A percentile compares a stretch with the other conserved stretches of the same genome.
Conservation (phyloP, 2,113 vertebrate species). For the Stictonetta naevosa region DNA sequence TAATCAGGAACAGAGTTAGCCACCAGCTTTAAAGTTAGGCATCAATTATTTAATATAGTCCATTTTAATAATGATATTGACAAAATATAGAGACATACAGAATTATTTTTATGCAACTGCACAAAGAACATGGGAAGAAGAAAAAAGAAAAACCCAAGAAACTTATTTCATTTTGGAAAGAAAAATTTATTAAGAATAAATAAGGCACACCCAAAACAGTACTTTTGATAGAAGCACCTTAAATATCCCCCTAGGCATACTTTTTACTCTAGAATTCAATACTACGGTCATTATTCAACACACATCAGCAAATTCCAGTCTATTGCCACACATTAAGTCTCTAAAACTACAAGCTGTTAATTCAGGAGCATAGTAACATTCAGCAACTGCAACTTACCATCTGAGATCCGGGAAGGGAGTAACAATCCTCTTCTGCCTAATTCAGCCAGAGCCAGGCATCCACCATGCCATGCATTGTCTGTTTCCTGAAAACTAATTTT, state of each 20-base stretch:
- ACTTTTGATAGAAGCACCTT: constrained; percentile 17
- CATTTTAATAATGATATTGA: constrained; percentile 34
- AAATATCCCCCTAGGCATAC: neutral
- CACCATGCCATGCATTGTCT: constrained; percentile 93
- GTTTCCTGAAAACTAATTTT: constrained; percentile 91
- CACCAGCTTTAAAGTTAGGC: constrained; percentile 30
- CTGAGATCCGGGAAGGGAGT: constrained; percentile 88
- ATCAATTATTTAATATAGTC: constrained; percentile 34
- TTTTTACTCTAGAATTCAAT: constrained; percentile 15
- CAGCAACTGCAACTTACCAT: constrained; percentile 80
- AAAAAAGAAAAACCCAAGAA: constrained; percentile 45
- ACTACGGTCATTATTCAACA: neutral
- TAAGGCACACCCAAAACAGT: constrained; percentile 40
- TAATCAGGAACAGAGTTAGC: constrained; percentile 21
- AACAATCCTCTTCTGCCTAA: constrained; percentile 92
- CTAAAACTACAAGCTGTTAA: neutral
- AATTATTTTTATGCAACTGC: constrained; percentile 20
- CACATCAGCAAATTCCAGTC: neutral
- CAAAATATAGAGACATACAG: neutral
- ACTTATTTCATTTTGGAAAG: constrained; percentile 45
- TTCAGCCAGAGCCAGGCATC: constrained; percentile 94
- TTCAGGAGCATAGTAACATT: neutral
- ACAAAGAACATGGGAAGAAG: neutral
- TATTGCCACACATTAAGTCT: neutral
- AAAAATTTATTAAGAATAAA: constrained; percentile 51